These are phyloP conservation scores for Neogale vison DNA, from an alignment of 2,113 vertebrate species.

Conservation along the genomic window DNA sequence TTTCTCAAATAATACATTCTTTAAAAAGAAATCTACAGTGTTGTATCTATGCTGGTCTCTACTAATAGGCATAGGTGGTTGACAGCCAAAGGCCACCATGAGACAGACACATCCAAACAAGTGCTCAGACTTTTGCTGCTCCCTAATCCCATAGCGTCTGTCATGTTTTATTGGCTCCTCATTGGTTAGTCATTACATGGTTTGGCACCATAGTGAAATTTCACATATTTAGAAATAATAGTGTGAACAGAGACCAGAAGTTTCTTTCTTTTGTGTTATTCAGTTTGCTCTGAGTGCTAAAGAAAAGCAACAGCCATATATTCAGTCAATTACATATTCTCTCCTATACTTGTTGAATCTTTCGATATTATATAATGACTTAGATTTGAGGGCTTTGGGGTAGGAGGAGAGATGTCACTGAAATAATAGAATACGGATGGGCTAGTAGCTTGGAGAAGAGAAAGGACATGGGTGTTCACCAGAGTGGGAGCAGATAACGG, in stretches of 20 bases:
- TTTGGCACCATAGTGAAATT: background rate
- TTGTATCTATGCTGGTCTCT: background rate
- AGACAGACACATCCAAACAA: background rate
- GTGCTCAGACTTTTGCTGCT: background rate
- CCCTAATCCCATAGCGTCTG: background rate
- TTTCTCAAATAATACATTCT: conserved; percentile 14
- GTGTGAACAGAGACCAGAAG: conserved; percentile 28
- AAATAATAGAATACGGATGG: background rate
- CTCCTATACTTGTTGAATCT: background rate
- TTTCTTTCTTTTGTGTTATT: conserved; percentile 27
- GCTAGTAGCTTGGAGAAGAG: background rate
- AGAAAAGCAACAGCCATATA: background rate
- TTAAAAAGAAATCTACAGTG: background rate
- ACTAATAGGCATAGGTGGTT: background rate
- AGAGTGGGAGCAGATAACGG: background rate
- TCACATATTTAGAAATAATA: conserved; percentile 57
- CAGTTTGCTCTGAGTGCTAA: background rate
- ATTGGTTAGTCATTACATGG: conserved; percentile 8
- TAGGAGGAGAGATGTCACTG: background rate
- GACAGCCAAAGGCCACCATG: background rate
- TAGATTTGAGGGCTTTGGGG: background rate
- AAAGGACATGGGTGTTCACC: background rate
- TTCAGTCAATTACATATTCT: background rate
- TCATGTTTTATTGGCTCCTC: conserved; percentile 34
- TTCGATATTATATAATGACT: background rate